Evolutionary conservation across 2,113 vertebrate species (phyloP), one percentile per base, ranked within the genome.

Genomic region (Cephalopterus ornatus): DNA sequence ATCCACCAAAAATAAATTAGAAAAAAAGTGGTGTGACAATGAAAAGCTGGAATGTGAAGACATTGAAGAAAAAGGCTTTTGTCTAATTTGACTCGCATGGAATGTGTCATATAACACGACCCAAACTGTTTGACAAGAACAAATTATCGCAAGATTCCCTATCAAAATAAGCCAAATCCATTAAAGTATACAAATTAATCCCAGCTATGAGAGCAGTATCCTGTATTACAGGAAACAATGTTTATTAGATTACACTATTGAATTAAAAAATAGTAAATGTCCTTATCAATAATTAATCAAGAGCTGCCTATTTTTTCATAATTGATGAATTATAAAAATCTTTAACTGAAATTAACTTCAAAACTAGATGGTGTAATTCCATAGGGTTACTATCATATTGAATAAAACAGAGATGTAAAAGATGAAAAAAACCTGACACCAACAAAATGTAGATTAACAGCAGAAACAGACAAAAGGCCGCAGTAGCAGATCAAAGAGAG

Each of bases 381-480:
- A 50, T 17, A 88, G 49, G 71, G 56, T 78, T 94, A 46, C 68
- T 94, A 81, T 26, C 26, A 74, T 73, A 88, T 65, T 73, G 41
- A 97, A 78, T 83, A 93, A 93, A 97, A 93, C 59, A 50, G 73
- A 95, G 75, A 91, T 65, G 21, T 41, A 85, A 91, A 94, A 85
- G 52, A 89, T 85, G 50, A 86, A 95, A 96, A 97, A 82, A 65
- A 23, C 28, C 85, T 97, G 96, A 97, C 52, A 86, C 88, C 56
- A 88, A 96, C 96, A 97, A 98, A 98, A 98, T 97, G 93, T 80
- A 98, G 97, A 98, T 98, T 92, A 98, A 96, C 93, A 95, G 85
- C 79, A n/a, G 93, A 95, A 96, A 92, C 24, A 97, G 95, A 96
- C 88, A 94, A 78, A 89, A 96, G 97, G 94, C 97, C 88, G 18